phyloP scores from a whole-genome alignment of 2,888 invertebrate genomes.

The Tenthredo scrophulariae region DNA sequence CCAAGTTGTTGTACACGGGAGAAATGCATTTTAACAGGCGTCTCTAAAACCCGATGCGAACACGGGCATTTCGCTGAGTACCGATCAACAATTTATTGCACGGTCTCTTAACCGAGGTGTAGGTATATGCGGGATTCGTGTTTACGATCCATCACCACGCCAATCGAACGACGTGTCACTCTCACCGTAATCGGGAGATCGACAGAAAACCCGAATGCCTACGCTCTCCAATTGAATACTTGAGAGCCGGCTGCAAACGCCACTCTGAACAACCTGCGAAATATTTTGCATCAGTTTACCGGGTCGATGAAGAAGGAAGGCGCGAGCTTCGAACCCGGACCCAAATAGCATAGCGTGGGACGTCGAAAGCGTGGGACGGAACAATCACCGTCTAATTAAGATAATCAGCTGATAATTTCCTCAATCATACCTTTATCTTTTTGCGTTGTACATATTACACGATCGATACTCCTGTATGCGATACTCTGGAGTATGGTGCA shows the following conservation, averaged over 20 bases:
- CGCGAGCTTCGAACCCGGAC: slow-evolving; percentile 51
- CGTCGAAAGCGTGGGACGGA: slow-evolving; percentile 69
- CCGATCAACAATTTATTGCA: slow-evolving; percentile 37
- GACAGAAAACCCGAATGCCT: slow-evolving; percentile 45
- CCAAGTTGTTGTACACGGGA: neutral
- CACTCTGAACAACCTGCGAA: slow-evolving; percentile 25
- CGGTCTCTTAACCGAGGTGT: neutral
- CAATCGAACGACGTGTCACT: slow-evolving; percentile 48
- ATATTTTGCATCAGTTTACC: slow-evolving; percentile 38
- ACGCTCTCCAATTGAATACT: slow-evolving; percentile 29
- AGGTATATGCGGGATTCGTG: slow-evolving; percentile 37
- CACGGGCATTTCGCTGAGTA: neutral
- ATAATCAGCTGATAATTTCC: slow-evolving; percentile 72
- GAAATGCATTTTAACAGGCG: slow-evolving; percentile 9
- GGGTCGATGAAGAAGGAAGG: slow-evolving; percentile 9
- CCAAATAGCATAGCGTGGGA: slow-evolving; percentile 35
- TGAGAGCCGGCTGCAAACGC: neutral
- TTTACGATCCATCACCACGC: slow-evolving; percentile 49
- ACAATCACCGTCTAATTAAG: slow-evolving; percentile 75
- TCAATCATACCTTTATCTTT: slow-evolving; percentile 20
- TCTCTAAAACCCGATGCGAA: neutral
- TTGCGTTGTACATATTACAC: slow-evolving; percentile 24
- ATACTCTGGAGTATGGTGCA: neutral
- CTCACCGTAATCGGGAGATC: slow-evolving; percentile 39
- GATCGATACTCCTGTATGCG: slow-evolving; percentile 8